A percentile compares a stretch with the other conserved stretches of the same genome.
Conservation (phyloP, 2,888 invertebrate species). For the Lapara coniferarum region DNA sequence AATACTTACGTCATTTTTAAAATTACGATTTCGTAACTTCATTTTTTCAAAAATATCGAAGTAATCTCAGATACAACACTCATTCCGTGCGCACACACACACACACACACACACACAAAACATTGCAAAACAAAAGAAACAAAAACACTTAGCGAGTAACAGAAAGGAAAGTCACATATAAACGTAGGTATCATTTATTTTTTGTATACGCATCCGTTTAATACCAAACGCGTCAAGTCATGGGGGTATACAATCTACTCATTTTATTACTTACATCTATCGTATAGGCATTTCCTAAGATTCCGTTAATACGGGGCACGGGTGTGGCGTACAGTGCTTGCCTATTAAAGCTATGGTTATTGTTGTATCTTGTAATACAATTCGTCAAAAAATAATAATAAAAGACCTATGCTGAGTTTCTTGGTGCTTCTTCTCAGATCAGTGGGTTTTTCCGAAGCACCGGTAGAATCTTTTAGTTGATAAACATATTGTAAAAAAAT, state of each 20-base stretch:
- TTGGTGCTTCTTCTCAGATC: too few species aligned
- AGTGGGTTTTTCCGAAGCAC: too few species aligned
- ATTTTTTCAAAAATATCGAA: background rate
- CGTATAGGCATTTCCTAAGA: background rate
- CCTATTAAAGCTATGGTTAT: background rate
- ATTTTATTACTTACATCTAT: background rate
- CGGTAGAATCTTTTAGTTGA: too few species aligned
- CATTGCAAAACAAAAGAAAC: slow-evolving; percentile 35
- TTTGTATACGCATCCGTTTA: background rate
- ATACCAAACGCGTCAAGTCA: background rate
- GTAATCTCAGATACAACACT: slow-evolving; percentile 1
- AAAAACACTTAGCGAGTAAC: slow-evolving; percentile 40
- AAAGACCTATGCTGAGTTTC: too few species aligned
- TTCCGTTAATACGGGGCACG: background rate
- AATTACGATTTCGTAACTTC: too few species aligned
- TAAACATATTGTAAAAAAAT: too few species aligned
- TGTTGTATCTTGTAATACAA: background rate
- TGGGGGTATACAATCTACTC: background rate
- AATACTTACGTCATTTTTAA: too few species aligned
- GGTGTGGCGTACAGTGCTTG: background rate
- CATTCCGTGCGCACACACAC: slow-evolving; percentile 30
- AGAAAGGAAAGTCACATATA: slow-evolving; percentile 38
- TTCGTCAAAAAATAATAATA: too few species aligned
- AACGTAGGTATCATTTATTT: slow-evolving; percentile 41
- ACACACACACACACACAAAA: slow-evolving; percentile 37